A percentile compares a stretch with the other conserved stretches of the same genome.
phyloP scores from a whole-genome alignment of 2,113 vertebrate genomes.

The Narcine bancroftii region DNA sequence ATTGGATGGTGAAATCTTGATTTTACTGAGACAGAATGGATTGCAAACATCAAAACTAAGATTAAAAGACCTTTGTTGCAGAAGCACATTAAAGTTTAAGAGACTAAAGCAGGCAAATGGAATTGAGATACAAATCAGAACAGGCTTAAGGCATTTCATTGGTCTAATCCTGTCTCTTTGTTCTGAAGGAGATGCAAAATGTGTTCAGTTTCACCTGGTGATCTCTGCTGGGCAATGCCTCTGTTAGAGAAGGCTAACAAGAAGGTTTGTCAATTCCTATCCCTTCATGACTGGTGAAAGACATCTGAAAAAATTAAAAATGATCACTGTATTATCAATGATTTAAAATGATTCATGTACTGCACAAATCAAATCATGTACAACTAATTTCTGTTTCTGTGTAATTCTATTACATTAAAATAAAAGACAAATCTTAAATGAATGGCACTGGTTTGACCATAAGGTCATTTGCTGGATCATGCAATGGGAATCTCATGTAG shows the following conservation, averaged over 20 bases:
- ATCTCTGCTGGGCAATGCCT: background rate
- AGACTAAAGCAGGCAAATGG: background rate
- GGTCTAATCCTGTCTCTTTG: no score
- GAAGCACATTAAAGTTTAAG: background rate
- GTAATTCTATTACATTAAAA: background rate
- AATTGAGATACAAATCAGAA: background rate
- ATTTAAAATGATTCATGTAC: background rate
- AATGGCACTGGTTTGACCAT: background rate
- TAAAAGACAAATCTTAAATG: background rate
- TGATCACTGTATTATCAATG: background rate
- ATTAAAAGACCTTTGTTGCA: background rate
- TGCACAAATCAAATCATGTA: background rate
- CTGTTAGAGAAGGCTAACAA: background rate
- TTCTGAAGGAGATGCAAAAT: background rate
- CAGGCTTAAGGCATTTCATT: no score
- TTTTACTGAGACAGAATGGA: no score
- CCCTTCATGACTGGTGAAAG: background rate
- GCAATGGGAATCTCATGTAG: background rate
- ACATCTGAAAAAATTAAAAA: background rate
- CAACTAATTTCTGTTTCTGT: background rate
- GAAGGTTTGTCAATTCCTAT: background rate
- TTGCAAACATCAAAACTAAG: no score
- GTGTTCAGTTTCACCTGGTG: background rate
- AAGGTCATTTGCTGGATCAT: background rate
- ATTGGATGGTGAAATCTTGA: no score